Conservation (phyloP, 2,113 vertebrate species). For the Grus americana region DNA sequence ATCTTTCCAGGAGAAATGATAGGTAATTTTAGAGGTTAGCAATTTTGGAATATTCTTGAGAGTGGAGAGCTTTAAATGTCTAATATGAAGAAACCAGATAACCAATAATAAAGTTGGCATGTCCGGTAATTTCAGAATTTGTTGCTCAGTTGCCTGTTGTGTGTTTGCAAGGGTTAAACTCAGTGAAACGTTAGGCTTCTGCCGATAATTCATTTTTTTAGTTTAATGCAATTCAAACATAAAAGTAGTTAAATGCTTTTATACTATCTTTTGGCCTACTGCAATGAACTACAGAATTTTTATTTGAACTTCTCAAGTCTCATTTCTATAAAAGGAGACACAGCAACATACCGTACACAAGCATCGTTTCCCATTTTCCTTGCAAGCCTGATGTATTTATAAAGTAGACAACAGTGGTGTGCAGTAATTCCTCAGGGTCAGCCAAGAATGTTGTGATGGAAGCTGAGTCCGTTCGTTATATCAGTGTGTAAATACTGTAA, state of each 20-base stretch:
- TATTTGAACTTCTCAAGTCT: background rate
- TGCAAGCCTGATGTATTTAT: background rate
- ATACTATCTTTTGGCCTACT: background rate
- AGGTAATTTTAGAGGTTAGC: background rate
- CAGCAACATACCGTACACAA: accelerated
- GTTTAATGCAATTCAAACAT: background rate
- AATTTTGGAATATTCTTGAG: background rate
- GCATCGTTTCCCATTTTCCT: background rate
- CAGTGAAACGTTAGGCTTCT: background rate
- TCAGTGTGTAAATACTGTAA: background rate
- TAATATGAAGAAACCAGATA: background rate
- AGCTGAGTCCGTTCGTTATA: accelerated
- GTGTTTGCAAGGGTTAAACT: background rate
- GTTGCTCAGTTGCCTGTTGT: background rate
- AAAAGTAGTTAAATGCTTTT: background rate
- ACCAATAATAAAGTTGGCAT: background rate
- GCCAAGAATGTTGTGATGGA: background rate
- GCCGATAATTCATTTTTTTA: background rate
- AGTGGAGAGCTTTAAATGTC: background rate
- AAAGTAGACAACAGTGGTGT: background rate
- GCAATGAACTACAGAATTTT: background rate
- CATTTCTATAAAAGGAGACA: background rate
- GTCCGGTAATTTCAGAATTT: background rate
- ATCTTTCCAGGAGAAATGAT: background rate
- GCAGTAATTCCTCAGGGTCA: background rate